Conservation (phyloP, 2,113 vertebrate genomes). For the Eulacestoma nigropectus region DNA sequence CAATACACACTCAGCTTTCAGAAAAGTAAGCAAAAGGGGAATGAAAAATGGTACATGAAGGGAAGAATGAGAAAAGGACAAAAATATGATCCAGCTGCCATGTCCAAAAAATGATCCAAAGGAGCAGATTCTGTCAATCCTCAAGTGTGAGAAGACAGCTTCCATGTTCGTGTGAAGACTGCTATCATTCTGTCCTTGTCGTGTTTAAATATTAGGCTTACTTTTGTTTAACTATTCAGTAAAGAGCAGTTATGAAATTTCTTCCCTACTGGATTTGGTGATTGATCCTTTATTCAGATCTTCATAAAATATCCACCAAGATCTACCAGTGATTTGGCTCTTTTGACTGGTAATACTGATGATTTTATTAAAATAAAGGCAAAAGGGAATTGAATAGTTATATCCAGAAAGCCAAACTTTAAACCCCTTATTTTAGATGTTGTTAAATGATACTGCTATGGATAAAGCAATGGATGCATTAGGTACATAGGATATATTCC, state of each 20-base stretch:
- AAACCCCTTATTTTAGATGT: neutral
- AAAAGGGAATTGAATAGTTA: neutral
- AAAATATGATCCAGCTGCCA: neutral
- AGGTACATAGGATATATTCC: neutral
- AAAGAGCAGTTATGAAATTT: neutral
- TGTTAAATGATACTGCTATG: neutral
- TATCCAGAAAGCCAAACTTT: neutral
- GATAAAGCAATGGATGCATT: neutral
- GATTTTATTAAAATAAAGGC: neutral
- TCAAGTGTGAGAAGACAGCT: neutral
- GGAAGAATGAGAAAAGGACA: neutral
- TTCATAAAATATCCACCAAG: conserved; percentile 44
- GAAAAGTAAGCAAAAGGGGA: neutral
- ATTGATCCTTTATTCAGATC: conserved; percentile 57
- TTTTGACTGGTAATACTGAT: neutral
- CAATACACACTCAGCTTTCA: neutral
- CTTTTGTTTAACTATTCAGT: conserved; percentile 30
- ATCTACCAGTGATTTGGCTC: neutral
- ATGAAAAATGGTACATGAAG: neutral
- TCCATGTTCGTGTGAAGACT: neutral
- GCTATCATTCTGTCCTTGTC: neutral
- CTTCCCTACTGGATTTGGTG: neutral
- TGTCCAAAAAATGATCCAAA: neutral
- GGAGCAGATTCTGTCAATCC: neutral
- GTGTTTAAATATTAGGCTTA: conserved; percentile 1